phyloP scores from a whole-genome alignment of 2,113 vertebrate genomes.

The Aleadryas rufinucha region DNA sequence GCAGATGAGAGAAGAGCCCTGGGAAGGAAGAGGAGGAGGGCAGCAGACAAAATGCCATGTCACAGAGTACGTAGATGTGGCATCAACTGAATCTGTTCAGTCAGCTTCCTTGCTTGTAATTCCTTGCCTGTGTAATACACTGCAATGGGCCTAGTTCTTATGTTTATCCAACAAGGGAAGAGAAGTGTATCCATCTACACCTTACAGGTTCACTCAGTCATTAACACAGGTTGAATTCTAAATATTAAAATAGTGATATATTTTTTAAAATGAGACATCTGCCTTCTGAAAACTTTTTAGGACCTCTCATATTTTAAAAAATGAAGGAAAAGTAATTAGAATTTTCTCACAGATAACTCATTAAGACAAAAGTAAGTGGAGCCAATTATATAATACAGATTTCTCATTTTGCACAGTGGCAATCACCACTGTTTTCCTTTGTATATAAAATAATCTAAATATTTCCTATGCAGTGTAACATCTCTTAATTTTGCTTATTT shows the following conservation, averaged over 20 bases:
- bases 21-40: neutral
- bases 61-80: neutral
- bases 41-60: neutral
- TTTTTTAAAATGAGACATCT: neutral
- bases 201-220: neutral
- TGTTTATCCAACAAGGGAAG: neutral
- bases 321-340: neutral
- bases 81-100: neutral
- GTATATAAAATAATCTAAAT: neutral
- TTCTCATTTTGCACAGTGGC: neutral
- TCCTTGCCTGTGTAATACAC: neutral
- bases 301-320: neutral
- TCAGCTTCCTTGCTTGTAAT: neutral
- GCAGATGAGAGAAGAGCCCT: neutral
- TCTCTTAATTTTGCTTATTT: neutral
- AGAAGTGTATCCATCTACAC: neutral
- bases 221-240: neutral
- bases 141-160: neutral
- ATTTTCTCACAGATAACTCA: neutral
- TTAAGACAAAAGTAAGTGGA: neutral
- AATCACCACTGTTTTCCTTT: neutral
- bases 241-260: neutral
- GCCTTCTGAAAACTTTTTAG: neutral
- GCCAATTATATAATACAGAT: neutral
- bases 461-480: neutral